Evolutionary conservation across 2,113 vertebrate species (phyloP).

Genomic region (Mobula birostris): DNA sequence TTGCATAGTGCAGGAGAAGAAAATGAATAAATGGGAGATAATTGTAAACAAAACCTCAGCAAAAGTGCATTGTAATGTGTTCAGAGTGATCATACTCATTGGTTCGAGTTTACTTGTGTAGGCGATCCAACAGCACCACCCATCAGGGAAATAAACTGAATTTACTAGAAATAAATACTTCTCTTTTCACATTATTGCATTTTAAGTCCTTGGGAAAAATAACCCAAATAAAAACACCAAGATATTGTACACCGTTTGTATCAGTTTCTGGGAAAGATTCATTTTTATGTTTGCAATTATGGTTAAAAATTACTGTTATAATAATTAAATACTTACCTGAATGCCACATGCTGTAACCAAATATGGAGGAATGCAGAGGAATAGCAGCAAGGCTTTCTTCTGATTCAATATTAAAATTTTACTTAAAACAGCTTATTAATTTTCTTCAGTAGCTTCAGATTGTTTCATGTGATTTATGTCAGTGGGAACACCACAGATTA

Average conservation of each 20-base stretch:
- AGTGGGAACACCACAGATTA: background rate
- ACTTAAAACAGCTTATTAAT: background rate
- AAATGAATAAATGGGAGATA: constrained; percentile 23
- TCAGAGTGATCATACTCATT: background rate
- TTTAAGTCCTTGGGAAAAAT: background rate
- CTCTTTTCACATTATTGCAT: background rate
- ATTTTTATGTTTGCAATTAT: background rate
- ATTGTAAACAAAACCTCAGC: background rate
- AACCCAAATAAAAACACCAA: background rate
- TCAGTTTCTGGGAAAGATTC: background rate
- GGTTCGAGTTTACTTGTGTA: background rate
- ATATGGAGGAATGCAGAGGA: background rate
- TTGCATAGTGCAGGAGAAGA: background rate
- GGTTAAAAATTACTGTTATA: background rate
- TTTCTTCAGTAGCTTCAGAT: background rate
- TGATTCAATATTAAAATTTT: background rate
- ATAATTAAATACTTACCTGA: background rate
- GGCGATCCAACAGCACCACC: background rate
- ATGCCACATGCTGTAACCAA: background rate
- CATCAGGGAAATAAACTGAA: background rate
- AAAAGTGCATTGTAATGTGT: constrained; percentile 15
- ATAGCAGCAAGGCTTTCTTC: background rate
- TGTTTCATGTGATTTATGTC: background rate
- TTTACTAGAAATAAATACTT: background rate
- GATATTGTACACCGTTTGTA: background rate